Evolutionary conservation across 2,797 vertebrate species (phyloP), one percentile per base, ranked within the genome.

Genomic region (Peromyscus aztecus): DNA sequence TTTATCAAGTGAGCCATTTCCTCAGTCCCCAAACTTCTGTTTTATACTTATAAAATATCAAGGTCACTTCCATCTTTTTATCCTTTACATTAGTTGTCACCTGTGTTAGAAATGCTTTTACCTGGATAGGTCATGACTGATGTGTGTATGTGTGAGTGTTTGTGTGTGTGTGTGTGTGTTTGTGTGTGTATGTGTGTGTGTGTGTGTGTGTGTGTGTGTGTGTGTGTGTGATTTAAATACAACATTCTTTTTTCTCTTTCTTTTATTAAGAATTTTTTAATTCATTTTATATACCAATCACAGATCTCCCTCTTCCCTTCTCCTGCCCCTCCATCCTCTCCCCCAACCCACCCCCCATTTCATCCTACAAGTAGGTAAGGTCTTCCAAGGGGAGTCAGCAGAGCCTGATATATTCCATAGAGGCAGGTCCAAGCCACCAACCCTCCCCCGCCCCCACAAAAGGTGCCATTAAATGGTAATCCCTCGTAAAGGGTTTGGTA

Each of bases 61-160:
- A 89, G 12, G 23, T 83, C 8, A 46, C 87, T 88, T 69, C 4
- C 7, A 75, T 23, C 2, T 87, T 61, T 93, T 78, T 17, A 76
- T 40, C 9, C 6, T 97, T 97, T 94, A 31, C 31, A 29, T 86
- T 83, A 89, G 37, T 43, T n/a, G 43, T 14, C 40, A 55, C 43
- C 43, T 81, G 19, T 69, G 19, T 43, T 89, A 87, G 67, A 83
- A 95, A 71, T 92, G 52, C 12, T 92, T 89, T 80, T 69, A 6
- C 75, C 52, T 92, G 34, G 31, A 73, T 90, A 65, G 27, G 4
- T 80, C 3, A 8, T 78, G 16, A 14, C 29, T 92, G 2, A 2
- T 77, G 93, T 65, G 59, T 61, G 59, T 61, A 23, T 61, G 59
- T 61, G 59, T 67, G 63, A 34, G 12, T 67, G 31, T 67, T 12